Percentiles rank a stretch among this genome's conserved stretches.
Evolutionary conservation across 2,797 vertebrate genomes (phyloP).

Genomic region (Manis pentadactyla): DNA sequence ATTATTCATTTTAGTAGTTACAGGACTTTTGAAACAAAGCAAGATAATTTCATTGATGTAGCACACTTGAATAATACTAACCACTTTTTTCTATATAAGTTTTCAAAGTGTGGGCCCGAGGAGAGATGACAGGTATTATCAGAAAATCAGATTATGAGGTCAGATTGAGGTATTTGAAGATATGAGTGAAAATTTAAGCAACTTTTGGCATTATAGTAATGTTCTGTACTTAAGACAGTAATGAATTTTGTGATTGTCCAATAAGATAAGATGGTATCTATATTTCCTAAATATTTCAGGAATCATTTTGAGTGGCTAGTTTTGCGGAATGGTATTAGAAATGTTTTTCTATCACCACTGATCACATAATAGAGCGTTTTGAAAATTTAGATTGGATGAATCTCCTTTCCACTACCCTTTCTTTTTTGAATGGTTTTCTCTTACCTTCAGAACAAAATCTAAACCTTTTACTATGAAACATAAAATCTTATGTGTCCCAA

Average conservation of each 20-base stretch:
- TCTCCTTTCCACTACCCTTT: fast-evolving
- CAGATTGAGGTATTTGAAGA: background rate
- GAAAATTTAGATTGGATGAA: background rate
- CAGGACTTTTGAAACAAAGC: background rate
- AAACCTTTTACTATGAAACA: background rate
- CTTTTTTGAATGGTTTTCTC: background rate
- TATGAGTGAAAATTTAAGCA: background rate
- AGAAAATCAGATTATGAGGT: background rate
- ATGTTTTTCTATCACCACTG: background rate
- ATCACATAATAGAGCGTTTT: background rate
- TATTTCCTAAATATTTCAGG: background rate
- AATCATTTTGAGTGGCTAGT: background rate
- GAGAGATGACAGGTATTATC: background rate
- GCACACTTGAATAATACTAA: background rate
- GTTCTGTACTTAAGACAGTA: background rate
- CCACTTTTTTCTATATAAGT: background rate
- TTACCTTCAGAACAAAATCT: background rate
- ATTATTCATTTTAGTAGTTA: conserved; percentile 23
- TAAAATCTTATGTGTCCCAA: no score
- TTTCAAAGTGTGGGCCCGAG: background rate
- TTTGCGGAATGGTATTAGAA: background rate
- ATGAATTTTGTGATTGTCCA: background rate
- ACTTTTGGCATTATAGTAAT: background rate
- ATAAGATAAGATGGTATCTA: background rate
- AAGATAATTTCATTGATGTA: background rate